Conservation (phyloP, 1,140 invertebrate genomes). For the Diorhabda sublineata region DNA sequence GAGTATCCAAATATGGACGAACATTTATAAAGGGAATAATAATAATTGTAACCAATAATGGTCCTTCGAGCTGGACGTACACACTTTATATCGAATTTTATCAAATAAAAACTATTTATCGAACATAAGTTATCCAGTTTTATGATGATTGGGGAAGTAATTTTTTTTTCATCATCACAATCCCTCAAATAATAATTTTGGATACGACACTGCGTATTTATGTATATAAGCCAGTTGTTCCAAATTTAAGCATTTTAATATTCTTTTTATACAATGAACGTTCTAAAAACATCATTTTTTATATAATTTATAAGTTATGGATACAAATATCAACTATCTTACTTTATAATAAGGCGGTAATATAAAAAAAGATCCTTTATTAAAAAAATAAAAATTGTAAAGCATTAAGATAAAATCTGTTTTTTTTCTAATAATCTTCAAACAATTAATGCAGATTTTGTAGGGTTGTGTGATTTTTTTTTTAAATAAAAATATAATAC, state of each 20-base stretch:
- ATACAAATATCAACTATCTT: conserved; percentile 32
- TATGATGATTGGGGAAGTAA: too few species aligned
- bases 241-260: neutral
- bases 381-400: conserved; percentile 16
- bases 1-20: neutral
- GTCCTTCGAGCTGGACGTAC: too few species aligned
- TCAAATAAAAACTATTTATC: neutral
- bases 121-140: neutral
- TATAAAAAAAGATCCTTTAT: conserved; percentile 19
- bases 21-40: neutral
- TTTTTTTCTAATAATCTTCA: conserved; percentile 11
- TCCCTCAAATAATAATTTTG: neutral
- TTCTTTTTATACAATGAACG: conserved; percentile 4
- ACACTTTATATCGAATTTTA: neutral
- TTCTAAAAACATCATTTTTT: neutral
- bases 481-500: conserved; percentile 7
- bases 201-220: neutral
- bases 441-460: neutral
- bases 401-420: conserved; percentile 12
- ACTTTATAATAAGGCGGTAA: conserved; percentile 25
- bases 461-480: conserved; percentile 8
- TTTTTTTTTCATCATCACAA: neutral
- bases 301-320: conserved; percentile 14
- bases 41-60: too few species aligned
- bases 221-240: neutral